phyloP scores from a whole-genome alignment of 2,113 vertebrate genomes.

The Apistogramma diplotaenia region DNA sequence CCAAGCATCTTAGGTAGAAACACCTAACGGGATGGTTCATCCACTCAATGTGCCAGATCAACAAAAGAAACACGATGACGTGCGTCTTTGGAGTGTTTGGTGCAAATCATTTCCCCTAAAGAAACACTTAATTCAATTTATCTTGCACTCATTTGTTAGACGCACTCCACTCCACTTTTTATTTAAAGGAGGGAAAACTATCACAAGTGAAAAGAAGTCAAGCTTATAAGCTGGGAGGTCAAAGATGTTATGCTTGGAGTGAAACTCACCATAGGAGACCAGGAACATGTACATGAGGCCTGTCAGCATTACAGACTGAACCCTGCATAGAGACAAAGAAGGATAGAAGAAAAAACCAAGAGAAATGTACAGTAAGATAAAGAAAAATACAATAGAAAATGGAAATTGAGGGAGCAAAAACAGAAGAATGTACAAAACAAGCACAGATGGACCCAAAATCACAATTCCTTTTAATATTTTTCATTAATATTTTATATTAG shows the following conservation, averaged over 20 bases:
- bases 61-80: neutral
- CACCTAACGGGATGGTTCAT: neutral
- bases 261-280: slow-evolving; percentile 64
- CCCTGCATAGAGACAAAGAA: slow-evolving; percentile 49
- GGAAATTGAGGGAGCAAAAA: neutral
- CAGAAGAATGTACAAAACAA: neutral
- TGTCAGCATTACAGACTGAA: slow-evolving; percentile 35
- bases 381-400: neutral
- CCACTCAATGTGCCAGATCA: neutral
- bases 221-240: neutral
- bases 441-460: neutral
- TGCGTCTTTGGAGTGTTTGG: neutral
- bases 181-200: neutral
- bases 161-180: neutral
- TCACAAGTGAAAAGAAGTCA: neutral
- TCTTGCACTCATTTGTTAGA: neutral
- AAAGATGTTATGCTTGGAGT: neutral
- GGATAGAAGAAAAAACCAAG: neutral
- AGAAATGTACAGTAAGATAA: too few species aligned
- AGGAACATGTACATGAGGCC: slow-evolving; percentile 55
- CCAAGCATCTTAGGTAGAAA: neutral
- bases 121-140: neutral
- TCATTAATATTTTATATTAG: neutral
- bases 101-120: neutral
- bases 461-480: neutral